Percentiles rank a stretch among this genome's conserved stretches.
Evolutionary conservation across 1,140 invertebrate species (phyloP).

Genomic region (Sitodiplosis mosellana): DNA sequence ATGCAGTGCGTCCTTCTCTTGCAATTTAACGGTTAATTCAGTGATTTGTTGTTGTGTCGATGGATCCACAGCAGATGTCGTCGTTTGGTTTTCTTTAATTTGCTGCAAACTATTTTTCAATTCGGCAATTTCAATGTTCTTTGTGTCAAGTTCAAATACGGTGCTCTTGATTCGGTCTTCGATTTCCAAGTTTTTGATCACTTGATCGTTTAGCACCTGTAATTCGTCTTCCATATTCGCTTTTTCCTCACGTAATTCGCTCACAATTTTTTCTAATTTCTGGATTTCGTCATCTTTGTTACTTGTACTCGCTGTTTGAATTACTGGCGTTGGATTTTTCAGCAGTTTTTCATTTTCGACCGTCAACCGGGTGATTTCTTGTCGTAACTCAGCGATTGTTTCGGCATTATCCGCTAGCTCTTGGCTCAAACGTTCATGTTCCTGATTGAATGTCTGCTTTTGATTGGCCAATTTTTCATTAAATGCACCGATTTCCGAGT

Average conservation of each 20-base stretch:
- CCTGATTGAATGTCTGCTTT: constrained; percentile 15
- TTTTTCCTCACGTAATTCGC: constrained; percentile 14
- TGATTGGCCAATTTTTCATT: constrained; percentile 26
- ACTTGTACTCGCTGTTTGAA: constrained; percentile 9
- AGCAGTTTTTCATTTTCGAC: constrained; percentile 12
- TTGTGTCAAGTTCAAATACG: constrained; percentile 18
- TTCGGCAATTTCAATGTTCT: constrained; percentile 20
- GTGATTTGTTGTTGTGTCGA: no score
- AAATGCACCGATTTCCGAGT: constrained; percentile 24
- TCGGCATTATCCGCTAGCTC: constrained; percentile 24
- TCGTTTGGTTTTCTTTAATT: not conserved
- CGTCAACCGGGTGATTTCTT: constrained; percentile 12
- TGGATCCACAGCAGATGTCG: not conserved
- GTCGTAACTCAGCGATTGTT: constrained; percentile 16
- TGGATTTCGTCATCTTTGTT: constrained; percentile 6
- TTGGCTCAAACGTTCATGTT: constrained; percentile 21
- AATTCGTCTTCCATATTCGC: constrained; percentile 21
- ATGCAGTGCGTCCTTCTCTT: no score
- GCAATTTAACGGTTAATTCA: not conserved
- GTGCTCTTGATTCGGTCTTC: constrained; percentile 20
- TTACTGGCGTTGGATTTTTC: constrained; percentile 7
- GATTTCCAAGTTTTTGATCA: constrained; percentile 16
- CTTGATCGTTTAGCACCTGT: constrained; percentile 22
- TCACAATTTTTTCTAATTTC: constrained; percentile 8
- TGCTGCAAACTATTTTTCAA: constrained; percentile 11